phyloP scores from a whole-genome alignment of 2,888 invertebrate species.

The Harpagoxenus sublaevis region DNA sequence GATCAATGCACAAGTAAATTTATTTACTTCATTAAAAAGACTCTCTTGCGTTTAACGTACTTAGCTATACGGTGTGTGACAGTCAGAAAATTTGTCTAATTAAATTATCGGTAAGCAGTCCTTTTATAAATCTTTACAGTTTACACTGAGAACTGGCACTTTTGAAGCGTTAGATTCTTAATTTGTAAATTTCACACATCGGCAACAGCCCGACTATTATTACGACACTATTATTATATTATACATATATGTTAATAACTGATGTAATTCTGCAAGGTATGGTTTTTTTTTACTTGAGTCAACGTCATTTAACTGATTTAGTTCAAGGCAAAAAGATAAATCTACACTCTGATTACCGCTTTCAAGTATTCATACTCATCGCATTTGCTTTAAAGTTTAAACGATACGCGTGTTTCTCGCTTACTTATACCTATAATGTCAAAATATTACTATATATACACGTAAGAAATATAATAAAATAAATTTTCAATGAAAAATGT shows the following conservation, averaged over 20 bases:
- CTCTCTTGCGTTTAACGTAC: background rate
- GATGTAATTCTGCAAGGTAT: slow-evolving; percentile 47
- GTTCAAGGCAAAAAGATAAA: slow-evolving; percentile 36
- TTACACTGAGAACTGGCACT: background rate
- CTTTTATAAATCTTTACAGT: background rate
- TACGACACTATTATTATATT: background rate
- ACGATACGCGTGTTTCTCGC: too few relatives aligned
- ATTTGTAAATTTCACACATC: background rate
- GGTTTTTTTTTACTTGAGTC: slow-evolving; percentile 42
- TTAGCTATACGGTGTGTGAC: background rate
- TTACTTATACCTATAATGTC: too few relatives aligned
- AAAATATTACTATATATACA: too few relatives aligned
- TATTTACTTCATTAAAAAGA: background rate
- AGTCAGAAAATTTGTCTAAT: background rate
- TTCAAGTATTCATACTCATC: background rate
- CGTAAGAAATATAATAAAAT: too few relatives aligned
- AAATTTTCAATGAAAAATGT: too few relatives aligned
- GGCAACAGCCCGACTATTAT: background rate
- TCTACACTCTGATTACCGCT: background rate
- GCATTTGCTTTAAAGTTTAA: background rate
- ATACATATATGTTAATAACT: background rate
- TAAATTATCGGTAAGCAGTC: background rate
- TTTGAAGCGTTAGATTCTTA: background rate
- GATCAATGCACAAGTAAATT: background rate
- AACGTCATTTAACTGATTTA: slow-evolving; percentile 27